phyloP scores from a whole-genome alignment of 2,888 invertebrate genomes.

The Morpho achilles region DNA sequence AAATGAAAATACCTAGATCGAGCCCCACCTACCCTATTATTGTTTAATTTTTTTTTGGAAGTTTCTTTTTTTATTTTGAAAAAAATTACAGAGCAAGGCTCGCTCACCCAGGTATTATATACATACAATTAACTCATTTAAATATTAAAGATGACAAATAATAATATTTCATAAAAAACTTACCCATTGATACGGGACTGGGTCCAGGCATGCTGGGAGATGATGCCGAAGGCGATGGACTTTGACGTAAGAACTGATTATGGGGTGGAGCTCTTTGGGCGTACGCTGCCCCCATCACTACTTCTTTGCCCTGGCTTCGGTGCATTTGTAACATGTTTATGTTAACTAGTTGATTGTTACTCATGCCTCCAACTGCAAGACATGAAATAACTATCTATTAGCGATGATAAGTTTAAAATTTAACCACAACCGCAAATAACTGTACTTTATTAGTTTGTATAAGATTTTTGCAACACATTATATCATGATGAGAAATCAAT shows the following conservation, averaged over 20 bases:
- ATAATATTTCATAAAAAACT: constrained; percentile 20
- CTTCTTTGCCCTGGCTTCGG: constrained; percentile 52
- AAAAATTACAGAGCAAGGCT: no score
- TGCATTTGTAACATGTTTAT: constrained; percentile 72
- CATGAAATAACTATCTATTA: not conserved
- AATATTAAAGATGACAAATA: no score
- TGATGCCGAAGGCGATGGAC: constrained; percentile 88
- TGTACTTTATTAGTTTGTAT: not conserved
- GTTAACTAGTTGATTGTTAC: constrained; percentile 60
- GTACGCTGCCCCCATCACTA: constrained; percentile 70
- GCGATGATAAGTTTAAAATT: no score
- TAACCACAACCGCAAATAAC: no score
- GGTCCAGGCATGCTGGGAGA: constrained; percentile 82
- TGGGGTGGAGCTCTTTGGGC: constrained; percentile 82
- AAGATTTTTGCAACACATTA: no score
- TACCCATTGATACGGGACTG: constrained; percentile 70
- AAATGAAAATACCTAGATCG: no score
- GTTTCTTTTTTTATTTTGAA: no score
- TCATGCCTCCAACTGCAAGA: constrained; percentile 54
- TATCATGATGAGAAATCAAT: no score
- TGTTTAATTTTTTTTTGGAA: no score
- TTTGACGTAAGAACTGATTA: constrained; percentile 87
- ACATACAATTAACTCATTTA: no score
- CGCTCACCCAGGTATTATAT: no score
- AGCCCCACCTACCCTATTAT: no score